Base-by-base conservation (phyloP, 92 coral and sea anemone genomes). In the Plumapathes pennacea region DNA sequence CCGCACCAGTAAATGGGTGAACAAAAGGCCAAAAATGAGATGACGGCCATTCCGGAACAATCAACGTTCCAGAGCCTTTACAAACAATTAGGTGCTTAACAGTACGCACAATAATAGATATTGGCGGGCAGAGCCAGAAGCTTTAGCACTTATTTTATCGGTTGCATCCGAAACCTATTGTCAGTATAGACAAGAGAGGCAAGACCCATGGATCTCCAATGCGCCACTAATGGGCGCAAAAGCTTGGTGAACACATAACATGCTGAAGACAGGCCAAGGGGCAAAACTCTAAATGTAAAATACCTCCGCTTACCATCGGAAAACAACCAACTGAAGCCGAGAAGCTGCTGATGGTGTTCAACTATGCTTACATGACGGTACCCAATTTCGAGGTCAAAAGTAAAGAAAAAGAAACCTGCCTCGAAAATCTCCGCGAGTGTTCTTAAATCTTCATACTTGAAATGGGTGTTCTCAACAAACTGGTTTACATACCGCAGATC, bases 251-350 rank as follows among this genome's bases (percentile, higher is more conserved):
- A 78, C 24, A 66, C 46, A 38, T 38, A 47, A 36, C 64, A 67
- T 0, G 63, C 71, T 0, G 63, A 10, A 11, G 21, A 22, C 13
- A 66, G 29, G 5, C 78, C 78, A 3, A 77, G 61, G 21, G 86
- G 85, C 29, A 79, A 55, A 14, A 79, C 81, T 5, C 30, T 50
- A 13, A 72, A 80, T 19, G 54, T 13, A 50, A 63, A 63, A 57
- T 60, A 62, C 25, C 54, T 39, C 10, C 14, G 44, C 20, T 29
- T 38, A 1, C 61, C 47, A 15, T 56, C 30, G 1, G 32, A 18
- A 26, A 59, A 51, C n/a, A 20, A 1, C 74, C 85, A 70, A 8
- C 60, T 52, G 56, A 78, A 70, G 17, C 79, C 85, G 5, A 70
- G 34, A 46, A 78, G 64, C 23, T 62, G 46, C 46, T 64, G 64